A percentile compares a stretch with the other conserved stretches of the same genome.
phyloP scores from a whole-genome alignment of 2,797 vertebrate species.

The Oreortyx pictus region DNA sequence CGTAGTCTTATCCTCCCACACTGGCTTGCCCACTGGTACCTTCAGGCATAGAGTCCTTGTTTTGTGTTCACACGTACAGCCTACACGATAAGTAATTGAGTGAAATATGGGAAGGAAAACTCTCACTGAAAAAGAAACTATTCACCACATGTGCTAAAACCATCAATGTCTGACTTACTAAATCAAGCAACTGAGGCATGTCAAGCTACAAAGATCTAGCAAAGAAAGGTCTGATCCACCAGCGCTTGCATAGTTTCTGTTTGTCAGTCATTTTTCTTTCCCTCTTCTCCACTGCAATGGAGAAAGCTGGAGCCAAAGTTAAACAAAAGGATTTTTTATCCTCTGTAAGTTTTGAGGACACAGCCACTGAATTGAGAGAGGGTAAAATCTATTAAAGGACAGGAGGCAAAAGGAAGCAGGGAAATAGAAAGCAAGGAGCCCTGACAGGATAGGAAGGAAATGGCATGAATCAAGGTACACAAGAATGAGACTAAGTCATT shows the following conservation, averaged over 20 bases:
- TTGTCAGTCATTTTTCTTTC: background rate
- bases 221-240: background rate
- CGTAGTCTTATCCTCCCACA: background rate
- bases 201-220: background rate
- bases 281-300: background rate
- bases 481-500: background rate
- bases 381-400: background rate
- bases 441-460: background rate
- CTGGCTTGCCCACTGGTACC: background rate
- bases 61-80: background rate
- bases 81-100: background rate
- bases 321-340: background rate
- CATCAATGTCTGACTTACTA: background rate
- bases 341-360: background rate
- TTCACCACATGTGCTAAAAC: background rate
- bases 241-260: background rate
- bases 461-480: background rate
- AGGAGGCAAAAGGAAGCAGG: background rate
- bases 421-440: background rate
- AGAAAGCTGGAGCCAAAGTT: background rate
- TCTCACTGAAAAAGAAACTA: background rate
- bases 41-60: background rate
- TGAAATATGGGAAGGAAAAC: background rate
- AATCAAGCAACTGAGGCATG: background rate
- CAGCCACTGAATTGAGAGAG: background rate